phyloP scores from a whole-genome alignment of 2,888 invertebrate species.

The Conops quadrifasciatus region DNA sequence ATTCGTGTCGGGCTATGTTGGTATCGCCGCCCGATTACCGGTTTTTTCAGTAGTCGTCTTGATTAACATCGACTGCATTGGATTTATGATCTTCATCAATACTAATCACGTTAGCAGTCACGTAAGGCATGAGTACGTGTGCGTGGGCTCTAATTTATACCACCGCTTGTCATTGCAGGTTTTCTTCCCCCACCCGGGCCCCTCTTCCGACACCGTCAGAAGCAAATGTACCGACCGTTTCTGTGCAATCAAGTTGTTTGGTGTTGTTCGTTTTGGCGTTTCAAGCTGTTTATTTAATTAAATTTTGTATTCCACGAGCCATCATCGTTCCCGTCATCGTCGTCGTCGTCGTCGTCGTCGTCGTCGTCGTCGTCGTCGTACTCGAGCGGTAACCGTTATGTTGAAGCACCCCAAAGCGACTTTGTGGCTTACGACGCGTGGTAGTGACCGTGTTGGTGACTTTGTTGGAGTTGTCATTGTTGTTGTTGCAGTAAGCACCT shows the following conservation, averaged over 20 bases:
- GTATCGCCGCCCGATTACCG: not conserved
- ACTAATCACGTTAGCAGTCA: constrained; percentile 23
- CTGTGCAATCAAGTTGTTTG: not conserved
- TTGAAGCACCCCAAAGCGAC: not conserved
- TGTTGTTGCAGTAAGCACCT: constrained; percentile 7
- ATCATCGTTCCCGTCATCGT: no score
- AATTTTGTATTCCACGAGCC: constrained; percentile 15
- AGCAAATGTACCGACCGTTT: not conserved
- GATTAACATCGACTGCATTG: not conserved
- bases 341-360: no score
- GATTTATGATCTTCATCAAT: constrained; percentile 14
- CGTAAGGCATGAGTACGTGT: not conserved
- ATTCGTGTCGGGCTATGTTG: no score
- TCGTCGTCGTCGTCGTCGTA: no score
- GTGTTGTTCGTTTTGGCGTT: constrained; percentile 1
- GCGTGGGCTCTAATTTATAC: constrained; percentile 30
- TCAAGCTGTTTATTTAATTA: constrained; percentile 8
- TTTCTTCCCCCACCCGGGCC: not conserved
- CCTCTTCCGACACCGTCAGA: not conserved
- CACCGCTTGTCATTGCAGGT: not conserved
- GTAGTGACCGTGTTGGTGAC: not conserved
- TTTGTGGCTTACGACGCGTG: not conserved
- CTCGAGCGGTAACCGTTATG: not conserved
- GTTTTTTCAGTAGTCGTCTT: not conserved
- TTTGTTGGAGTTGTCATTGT: not conserved